phyloP scores from a whole-genome alignment of 2,113 vertebrate species.

The Paratilapia polleni region DNA sequence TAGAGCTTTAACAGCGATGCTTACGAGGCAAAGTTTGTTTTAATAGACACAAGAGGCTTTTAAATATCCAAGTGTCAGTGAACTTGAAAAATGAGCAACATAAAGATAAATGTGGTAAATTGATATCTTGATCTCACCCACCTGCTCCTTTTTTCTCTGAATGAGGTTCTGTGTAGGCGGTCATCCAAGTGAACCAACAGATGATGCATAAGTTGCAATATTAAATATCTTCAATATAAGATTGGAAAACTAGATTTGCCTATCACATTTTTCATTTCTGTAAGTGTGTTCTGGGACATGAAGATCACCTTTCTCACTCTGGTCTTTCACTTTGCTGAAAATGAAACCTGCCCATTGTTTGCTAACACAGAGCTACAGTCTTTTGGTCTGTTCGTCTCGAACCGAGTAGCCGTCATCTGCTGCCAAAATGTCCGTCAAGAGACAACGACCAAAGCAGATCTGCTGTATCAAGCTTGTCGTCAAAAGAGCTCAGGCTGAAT shows the following conservation, averaged over 20 bases:
- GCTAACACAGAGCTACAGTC: slow-evolving; percentile 83
- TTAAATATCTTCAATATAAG: slow-evolving; percentile 37
- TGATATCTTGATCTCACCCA: slow-evolving; percentile 43
- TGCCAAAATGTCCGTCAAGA: slow-evolving; percentile 85
- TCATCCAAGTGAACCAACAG: slow-evolving; percentile 33
- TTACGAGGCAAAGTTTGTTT: slow-evolving; percentile 42
- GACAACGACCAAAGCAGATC: slow-evolving; percentile 82
- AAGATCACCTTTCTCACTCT: slow-evolving; percentile 79
- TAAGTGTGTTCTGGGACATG: slow-evolving; percentile 42
- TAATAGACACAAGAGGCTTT: slow-evolving; percentile 44
- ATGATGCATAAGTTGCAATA: slow-evolving; percentile 14
- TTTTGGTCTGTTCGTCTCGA: slow-evolving; percentile 81
- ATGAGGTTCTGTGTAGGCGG: background rate
- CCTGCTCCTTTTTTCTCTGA: slow-evolving; percentile 13
- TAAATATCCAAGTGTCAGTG: slow-evolving; percentile 19
- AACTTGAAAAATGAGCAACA: slow-evolving; percentile 38
- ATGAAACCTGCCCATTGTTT: slow-evolving; percentile 82
- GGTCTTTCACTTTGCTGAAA: slow-evolving; percentile 78
- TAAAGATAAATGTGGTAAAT: slow-evolving; percentile 38
- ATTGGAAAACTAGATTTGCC: slow-evolving; percentile 24
- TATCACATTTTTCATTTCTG: slow-evolving; percentile 33
- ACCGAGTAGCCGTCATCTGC: slow-evolving; percentile 84
- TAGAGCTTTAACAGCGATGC: slow-evolving; percentile 37
- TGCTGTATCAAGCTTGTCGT: slow-evolving; percentile 35
- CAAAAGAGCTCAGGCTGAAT: slow-evolving; percentile 17